These are phyloP conservation scores for Halictus ligatus DNA, from an alignment of 2,888 invertebrate species.

Conservation along the genomic window DNA sequence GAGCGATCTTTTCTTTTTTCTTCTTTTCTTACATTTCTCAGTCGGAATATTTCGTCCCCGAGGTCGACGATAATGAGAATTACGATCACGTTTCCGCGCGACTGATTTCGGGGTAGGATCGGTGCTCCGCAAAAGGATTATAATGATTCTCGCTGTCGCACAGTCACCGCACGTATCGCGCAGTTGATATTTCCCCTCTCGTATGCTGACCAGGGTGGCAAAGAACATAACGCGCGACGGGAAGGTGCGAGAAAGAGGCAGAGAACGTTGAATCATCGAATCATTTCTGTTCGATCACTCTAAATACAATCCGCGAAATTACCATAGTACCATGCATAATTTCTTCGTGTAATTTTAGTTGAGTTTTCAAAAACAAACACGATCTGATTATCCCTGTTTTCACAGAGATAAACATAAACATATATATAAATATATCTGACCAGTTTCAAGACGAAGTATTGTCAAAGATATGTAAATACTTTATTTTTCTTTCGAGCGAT, in stretches of 20 bases:
- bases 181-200: constrained; percentile 19
- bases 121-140: constrained; percentile 61
- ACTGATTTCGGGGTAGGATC: constrained; percentile 75
- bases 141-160: constrained; percentile 65
- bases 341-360: no score
- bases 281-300: background rate
- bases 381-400: no score
- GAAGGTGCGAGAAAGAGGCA: background rate
- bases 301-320: background rate
- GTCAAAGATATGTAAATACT: no score
- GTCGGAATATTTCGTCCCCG: constrained; percentile 36
- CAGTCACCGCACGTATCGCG: constrained; percentile 55
- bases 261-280: background rate
- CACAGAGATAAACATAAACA: no score
- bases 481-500: no score
- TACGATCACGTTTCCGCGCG: constrained; percentile 75
- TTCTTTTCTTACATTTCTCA: constrained; percentile 4
- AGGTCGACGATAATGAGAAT: constrained; percentile 67
- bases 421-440: no score
- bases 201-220: background rate
- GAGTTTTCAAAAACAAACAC: no score
- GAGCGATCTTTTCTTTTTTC: constrained; percentile 3
- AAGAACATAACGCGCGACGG: background rate
- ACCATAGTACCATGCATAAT: background rate
- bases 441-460: no score